A percentile compares a stretch with the other conserved stretches of the same genome.
These are phyloP conservation scores for Ischnura elegans DNA, from an alignment of 2,888 invertebrate species.

Conservation along the genomic window DNA sequence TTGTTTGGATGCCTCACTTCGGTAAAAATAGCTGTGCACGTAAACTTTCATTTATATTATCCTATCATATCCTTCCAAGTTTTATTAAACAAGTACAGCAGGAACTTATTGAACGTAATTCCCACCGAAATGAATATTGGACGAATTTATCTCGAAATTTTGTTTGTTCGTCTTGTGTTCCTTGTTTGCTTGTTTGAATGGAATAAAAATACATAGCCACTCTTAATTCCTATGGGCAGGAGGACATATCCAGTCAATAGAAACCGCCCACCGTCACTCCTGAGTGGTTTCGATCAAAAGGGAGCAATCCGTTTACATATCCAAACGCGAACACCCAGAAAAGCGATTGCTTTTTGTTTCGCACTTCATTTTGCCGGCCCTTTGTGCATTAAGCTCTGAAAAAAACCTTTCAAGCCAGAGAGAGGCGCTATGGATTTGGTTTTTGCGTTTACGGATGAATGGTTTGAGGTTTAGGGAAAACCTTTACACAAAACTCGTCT, in stretches of 20 bases:
- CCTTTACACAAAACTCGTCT: not conserved
- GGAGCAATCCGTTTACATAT: not conserved
- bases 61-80: not conserved
- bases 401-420: not conserved
- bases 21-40: not conserved
- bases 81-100: not conserved
- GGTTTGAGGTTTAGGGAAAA: not conserved
- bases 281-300: conserved; percentile 22
- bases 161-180: not conserved
- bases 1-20: not conserved
- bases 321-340: not conserved
- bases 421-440: not conserved
- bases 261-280: not conserved
- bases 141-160: not conserved
- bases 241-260: not conserved
- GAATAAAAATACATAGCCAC: not conserved
- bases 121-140: not conserved
- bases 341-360: conserved; percentile 28
- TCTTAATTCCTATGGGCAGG: not conserved
- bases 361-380: conserved; percentile 26
- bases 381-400: not conserved
- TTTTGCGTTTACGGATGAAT: not conserved
- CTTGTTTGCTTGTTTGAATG: not conserved
- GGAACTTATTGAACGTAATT: not conserved
- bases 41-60: not conserved